phyloP scores from a whole-genome alignment of 92 coral and sea anemone genomes.

The Zoanthus gigantus region DNA sequence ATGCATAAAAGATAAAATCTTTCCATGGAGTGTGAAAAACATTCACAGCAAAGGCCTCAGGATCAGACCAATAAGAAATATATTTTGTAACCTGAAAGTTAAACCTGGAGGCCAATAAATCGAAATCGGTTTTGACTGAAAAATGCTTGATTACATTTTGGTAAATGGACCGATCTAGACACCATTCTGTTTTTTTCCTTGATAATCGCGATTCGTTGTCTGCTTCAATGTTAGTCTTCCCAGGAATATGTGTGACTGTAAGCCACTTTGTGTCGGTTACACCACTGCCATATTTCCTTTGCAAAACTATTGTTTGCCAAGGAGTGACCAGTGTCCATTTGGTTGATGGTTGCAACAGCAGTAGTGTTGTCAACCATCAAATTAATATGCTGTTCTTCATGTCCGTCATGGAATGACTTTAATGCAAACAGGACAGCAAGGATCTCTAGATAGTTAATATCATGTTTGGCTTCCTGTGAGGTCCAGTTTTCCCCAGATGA shows the following conservation, averaged over 20 bases:
- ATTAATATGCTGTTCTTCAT: neutral
- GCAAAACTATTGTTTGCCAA: constrained; percentile 16
- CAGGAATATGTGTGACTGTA: constrained; percentile 43
- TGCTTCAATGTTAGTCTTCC: constrained; percentile 32
- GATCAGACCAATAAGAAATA: neutral
- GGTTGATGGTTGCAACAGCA: constrained; percentile 36
- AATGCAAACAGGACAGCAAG: constrained; percentile 59
- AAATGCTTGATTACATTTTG: no score
- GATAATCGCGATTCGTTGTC: constrained; percentile 16
- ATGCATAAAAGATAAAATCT: constrained; percentile 30
- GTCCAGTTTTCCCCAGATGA: neutral
- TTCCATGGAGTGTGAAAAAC: constrained; percentile 53
- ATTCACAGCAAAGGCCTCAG: constrained; percentile 46
- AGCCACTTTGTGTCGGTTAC: constrained; percentile 16
- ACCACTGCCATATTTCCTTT: constrained; percentile 26
- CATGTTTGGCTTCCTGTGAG: constrained; percentile 52
- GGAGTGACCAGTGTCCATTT: constrained; percentile 65
- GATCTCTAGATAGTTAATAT: constrained; percentile 64
- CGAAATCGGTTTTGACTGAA: constrained; percentile 2
- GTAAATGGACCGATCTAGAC: no score
- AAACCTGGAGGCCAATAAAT: constrained; percentile 37
- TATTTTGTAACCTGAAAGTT: neutral
- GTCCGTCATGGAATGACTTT: constrained; percentile 17
- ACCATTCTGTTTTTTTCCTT: no score
- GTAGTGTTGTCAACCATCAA: neutral